Evolutionary conservation across 2,888 invertebrate species (phyloP), one percentile per base, ranked within the genome.

Genomic region (Hirudinaria manillensis): DNA sequence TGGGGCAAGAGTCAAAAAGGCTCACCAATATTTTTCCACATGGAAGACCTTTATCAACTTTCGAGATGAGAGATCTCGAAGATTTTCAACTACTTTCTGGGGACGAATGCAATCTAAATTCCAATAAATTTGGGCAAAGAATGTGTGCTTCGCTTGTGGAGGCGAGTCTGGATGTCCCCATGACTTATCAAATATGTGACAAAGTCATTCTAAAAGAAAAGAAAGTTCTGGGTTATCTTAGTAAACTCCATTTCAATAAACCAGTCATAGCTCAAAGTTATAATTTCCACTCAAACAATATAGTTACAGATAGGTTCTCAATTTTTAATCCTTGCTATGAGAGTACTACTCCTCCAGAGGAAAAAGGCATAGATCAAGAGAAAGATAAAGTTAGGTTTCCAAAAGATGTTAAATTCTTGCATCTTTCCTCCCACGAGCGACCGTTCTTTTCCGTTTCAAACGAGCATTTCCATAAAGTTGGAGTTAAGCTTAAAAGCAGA

Each of bases 281-380:
- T 16, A 29, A 19, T 27, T n/a, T n/a, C 29, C 61, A 61, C 10
- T 27, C 24, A 16, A 61, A 24, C n/a, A 27, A 27, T 61, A 16
- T 27, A 61, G n/a, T 27, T 61, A 6, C 29, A 61, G 61, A 61
- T 29, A 38, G 66, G 4, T n/a, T 29, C 51, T 56, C 76, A 27
- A 61, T 24, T n/a, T 77, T 78, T 61, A 79, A 79, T 72, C 79
- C 79, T 6, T 67, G 78, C 66, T 79, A 77, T 72, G 77, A 79
- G 74, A 77, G 78, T 70, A 77, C 76, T 24, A 78, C 78, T 6
- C 78, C 79, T 13, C 79, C 78, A 4, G 70, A 70, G 24, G 76
- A 77, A 34, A 38, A 36, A 65, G 36, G 65, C 1, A 29, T 66
- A 36, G 55, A 7, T 24, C 19, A 45, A 3, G 61, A 27, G 56